These are phyloP conservation scores for Alectura lathami DNA, from an alignment of 2,113 vertebrate species.

Conservation along the genomic window DNA sequence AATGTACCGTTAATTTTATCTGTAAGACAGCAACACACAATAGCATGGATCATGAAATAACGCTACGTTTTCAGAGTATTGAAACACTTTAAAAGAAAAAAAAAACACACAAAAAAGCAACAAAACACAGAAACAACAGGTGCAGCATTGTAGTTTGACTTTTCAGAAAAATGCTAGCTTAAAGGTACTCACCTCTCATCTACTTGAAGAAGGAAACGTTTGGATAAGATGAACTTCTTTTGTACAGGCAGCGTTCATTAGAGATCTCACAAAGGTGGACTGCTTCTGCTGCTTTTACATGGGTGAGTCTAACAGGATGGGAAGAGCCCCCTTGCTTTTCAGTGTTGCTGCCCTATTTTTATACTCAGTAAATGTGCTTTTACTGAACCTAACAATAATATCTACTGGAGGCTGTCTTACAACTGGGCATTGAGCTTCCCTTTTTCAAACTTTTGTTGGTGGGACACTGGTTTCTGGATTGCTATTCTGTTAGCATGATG, in stretches of 20 bases:
- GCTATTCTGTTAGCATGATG: slow-evolving; percentile 69
- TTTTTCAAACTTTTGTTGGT: slow-evolving; percentile 43
- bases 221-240: slow-evolving; percentile 29
- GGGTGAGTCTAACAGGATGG: neutral
- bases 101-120: neutral
- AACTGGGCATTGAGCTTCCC: slow-evolving; percentile 36
- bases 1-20: neutral
- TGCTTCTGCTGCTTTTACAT: slow-evolving; percentile 18
- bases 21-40: neutral
- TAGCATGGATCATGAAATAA: neutral
- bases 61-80: neutral
- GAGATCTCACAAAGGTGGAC: slow-evolving; percentile 5
- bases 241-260: neutral
- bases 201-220: slow-evolving; percentile 14
- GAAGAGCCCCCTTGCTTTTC: neutral
- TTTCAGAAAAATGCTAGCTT: slow-evolving; percentile 4
- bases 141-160: slow-evolving; percentile 4
- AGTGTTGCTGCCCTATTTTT: neutral
- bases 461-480: slow-evolving; percentile 59
- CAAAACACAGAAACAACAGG: neutral
- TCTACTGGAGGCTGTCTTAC: slow-evolving; percentile 20
- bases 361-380: neutral
- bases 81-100: neutral
- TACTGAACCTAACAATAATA: slow-evolving; percentile 30
- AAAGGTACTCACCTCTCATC: slow-evolving; percentile 49